Conservation (phyloP, 1,140 invertebrate species). For the Drosophila kohkoa region DNA sequence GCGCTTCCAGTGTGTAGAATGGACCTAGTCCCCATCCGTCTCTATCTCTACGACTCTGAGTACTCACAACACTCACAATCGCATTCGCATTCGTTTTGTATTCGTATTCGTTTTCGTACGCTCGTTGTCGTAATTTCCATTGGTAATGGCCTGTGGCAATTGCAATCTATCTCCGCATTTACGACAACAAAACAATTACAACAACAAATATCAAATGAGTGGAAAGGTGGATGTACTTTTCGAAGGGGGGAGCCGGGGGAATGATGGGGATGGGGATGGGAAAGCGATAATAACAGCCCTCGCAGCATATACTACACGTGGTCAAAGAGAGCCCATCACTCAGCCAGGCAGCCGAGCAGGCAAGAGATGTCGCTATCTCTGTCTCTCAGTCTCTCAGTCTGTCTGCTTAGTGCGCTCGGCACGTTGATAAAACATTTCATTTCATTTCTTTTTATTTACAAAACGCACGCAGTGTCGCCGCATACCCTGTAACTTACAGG, state of each 20-base stretch:
- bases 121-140: slow-evolving; percentile 53
- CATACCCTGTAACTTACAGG: slow-evolving; percentile 21
- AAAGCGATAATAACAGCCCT: slow-evolving; percentile 64
- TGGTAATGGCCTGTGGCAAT: slow-evolving; percentile 78
- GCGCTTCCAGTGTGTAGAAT: slow-evolving; percentile 14
- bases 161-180: slow-evolving; percentile 81
- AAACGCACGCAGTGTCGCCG: slow-evolving; percentile 58
- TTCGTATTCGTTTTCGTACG: slow-evolving; percentile 17
- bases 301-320: slow-evolving; percentile 21
- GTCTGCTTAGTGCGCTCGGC: slow-evolving; percentile 72
- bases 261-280: neutral
- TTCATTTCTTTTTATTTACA: slow-evolving; percentile 76
- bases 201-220: slow-evolving; percentile 75
- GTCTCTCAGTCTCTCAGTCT: neutral
- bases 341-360: slow-evolving; percentile 28
- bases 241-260: neutral
- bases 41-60: slow-evolving; percentile 24
- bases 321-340: slow-evolving; percentile 64
- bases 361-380: too few relatives aligned
- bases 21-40: neutral
- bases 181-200: slow-evolving; percentile 81
- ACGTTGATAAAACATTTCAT: slow-evolving; percentile 83
- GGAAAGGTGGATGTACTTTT: neutral
- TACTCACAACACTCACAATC: slow-evolving; percentile 1
- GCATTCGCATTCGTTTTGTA: slow-evolving; percentile 25